phyloP scores from a whole-genome alignment of 2,888 invertebrate species.

The Limnephilus lunatus region DNA sequence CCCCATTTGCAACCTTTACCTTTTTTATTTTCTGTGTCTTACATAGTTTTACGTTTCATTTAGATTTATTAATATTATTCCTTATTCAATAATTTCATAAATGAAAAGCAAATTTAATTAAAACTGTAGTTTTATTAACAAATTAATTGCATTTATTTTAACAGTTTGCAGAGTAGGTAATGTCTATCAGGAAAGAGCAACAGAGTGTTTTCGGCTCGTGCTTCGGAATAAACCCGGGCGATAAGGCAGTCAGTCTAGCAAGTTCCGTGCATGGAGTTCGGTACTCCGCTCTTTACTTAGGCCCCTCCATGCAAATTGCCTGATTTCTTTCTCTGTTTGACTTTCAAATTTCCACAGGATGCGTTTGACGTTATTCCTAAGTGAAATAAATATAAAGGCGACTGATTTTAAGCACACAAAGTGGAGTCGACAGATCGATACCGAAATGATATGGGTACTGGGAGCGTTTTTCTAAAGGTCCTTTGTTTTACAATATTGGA shows the following conservation, averaged over 20 bases:
- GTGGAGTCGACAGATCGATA: background rate
- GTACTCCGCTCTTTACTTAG: conserved; percentile 25
- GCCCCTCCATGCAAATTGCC: conserved; percentile 35
- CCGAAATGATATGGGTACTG: background rate
- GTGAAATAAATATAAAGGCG: conserved; percentile 6
- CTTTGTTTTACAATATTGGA: background rate
- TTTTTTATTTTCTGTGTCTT: no score
- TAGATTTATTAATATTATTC: no score
- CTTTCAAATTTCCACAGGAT: conserved; percentile 43
- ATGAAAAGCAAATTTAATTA: background rate
- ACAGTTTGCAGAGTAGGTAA: background rate
- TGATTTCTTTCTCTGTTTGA: conserved; percentile 52
- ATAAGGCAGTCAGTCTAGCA: conserved; percentile 14
- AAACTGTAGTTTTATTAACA: background rate
- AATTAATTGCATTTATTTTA: background rate
- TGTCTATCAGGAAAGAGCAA: background rate
- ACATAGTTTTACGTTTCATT: no score
- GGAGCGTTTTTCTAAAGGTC: background rate
- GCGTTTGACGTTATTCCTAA: conserved; percentile 40
- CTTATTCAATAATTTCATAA: no score
- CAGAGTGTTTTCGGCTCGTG: conserved; percentile 27
- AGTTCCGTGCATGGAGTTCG: background rate
- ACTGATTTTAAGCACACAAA: conserved; percentile 20
- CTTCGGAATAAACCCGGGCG: conserved; percentile 10
- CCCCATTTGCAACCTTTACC: no score